A percentile compares a stretch with the other conserved stretches of the same genome.
These are phyloP conservation scores for Epinotia brunnichana DNA, from an alignment of 2,888 invertebrate species.

Conservation along the genomic window DNA sequence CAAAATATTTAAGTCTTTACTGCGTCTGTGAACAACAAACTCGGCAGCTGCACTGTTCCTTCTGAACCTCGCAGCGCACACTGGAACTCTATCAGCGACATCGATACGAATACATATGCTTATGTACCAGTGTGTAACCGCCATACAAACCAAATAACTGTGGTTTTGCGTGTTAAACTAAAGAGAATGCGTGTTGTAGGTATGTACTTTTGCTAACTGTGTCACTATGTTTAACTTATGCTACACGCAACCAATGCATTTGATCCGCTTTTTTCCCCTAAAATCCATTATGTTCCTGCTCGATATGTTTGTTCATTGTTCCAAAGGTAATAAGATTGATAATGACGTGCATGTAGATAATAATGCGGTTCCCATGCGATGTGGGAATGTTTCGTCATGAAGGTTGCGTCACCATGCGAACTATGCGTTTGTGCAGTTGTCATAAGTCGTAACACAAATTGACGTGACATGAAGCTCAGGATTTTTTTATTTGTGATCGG, in stretches of 20 bases:
- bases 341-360: not conserved
- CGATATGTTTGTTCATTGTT: not conserved
- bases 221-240: not conserved
- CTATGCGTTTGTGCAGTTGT: constrained; percentile 16
- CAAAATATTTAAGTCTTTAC: too few species aligned
- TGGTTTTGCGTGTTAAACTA: not conserved
- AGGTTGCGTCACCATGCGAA: constrained; percentile 7
- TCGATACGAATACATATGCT: too few species aligned
- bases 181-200: too few species aligned
- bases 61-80: too few species aligned
- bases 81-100: too few species aligned
- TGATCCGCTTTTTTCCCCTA: constrained; percentile 10
- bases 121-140: too few species aligned
- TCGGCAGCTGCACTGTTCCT: too few species aligned
- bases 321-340: not conserved
- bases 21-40: too few species aligned
- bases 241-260: constrained; percentile 2
- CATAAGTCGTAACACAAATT: not conserved
- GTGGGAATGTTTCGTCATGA: constrained; percentile 20
- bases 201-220: not conserved
- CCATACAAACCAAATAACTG: too few species aligned
- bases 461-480: not conserved
- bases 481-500: too few species aligned
- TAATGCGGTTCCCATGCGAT: constrained; percentile 15
- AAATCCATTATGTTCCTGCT: constrained; percentile 19